Evolutionary conservation across 2,113 vertebrate genomes (phyloP).

Genomic region (Sprattus sprattus): DNA sequence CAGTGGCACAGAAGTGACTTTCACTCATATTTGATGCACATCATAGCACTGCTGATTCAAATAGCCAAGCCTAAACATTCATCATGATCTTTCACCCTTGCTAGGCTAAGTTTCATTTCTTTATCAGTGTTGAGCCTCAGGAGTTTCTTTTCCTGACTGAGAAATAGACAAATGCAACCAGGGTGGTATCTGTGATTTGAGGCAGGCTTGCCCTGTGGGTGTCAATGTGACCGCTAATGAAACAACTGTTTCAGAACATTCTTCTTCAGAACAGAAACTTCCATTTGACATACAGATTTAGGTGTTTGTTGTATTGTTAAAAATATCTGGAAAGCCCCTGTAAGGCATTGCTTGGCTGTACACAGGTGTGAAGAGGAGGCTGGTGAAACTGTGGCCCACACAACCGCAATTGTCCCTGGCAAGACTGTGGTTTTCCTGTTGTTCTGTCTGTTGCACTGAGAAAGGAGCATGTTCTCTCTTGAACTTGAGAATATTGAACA

Average conservation of each 20-base stretch:
- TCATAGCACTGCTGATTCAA: neutral
- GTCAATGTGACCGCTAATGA: neutral
- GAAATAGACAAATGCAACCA: neutral
- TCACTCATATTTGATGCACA: neutral
- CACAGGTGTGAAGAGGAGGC: neutral
- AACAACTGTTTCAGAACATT: neutral
- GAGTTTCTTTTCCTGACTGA: neutral
- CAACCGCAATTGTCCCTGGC: neutral
- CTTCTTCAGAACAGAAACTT: neutral
- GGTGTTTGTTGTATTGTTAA: neutral
- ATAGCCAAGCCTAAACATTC: neutral
- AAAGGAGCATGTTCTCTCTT: neutral
- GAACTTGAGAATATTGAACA: neutral
- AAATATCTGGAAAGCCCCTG: neutral
- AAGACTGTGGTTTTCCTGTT: neutral
- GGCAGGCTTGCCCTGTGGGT: neutral
- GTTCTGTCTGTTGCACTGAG: neutral
- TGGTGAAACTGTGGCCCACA: neutral
- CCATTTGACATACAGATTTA: neutral
- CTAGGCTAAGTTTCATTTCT: conserved; percentile 5
- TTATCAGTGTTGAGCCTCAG: neutral
- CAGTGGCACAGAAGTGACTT: neutral
- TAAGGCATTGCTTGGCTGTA: neutral
- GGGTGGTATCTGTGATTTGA: neutral
- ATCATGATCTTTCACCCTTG: neutral